Evolutionary conservation across 2,797 vertebrate genomes (phyloP), one percentile per base, ranked within the genome.

Genomic region (Myotis myotis): DNA sequence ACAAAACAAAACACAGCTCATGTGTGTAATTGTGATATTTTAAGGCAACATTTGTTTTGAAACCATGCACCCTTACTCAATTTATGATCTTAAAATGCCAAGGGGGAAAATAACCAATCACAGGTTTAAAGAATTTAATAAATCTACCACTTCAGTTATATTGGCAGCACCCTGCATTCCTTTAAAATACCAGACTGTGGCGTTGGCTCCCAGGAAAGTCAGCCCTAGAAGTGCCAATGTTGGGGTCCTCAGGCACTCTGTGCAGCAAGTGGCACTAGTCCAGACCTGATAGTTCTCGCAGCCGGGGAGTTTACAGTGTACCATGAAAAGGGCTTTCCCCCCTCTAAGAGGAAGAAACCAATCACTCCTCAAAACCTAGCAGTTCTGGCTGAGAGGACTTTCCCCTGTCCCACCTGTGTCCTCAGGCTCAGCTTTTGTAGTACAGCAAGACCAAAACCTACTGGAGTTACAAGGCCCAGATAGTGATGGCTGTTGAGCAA

Each of bases 401-500:
- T 51, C 20, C 33, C 6, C 49, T 66, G 11, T 23, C 15, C 30
- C 12, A n/a, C 25, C 62, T 72, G 15, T 38, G 36, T 60, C 57
- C 66, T 57, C 23, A 71, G 51, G 30, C 10, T 53, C 20, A 57
- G 57, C 60, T 82, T 57, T 33, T 15, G 13, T 28, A 91, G 75
- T 1, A 83, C 60, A 89, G 81, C 76, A 19, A 83, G 79, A 91
- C 70, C 57, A 62, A 96, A 94, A 60, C 30, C 75, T 66, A 64
- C 86, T 38, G 44, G 88, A 96, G 71, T 85, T 84, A 89, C 12
- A 92, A 80, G 74, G 80, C 87, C 91, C 25, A 84, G 66, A 78
- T 22, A 93, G 64, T 12, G 47, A 93, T 17, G 15, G 70, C 4
- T 79, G 33, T 20, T 64, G 30, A 66, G n/a, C 19, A 53, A 81